Evolutionary conservation across 2,113 vertebrate genomes (phyloP).

Genomic region (Cochlearius cochlearius): DNA sequence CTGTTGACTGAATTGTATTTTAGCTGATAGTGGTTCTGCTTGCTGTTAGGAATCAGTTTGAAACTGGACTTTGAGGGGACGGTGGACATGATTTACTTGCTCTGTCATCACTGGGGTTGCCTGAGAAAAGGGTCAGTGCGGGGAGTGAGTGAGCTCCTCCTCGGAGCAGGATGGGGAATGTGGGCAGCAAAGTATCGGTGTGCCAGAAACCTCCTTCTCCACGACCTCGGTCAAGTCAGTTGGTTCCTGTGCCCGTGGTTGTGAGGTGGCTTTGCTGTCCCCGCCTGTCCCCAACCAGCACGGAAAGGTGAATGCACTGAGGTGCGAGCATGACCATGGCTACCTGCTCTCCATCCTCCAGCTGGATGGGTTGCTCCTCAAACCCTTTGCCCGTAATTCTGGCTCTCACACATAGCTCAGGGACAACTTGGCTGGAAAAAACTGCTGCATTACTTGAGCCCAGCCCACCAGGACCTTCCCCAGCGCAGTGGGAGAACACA

Average conservation of each 20-base stretch:
- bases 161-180: background rate
- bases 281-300: background rate
- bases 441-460: background rate
- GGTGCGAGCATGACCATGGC: fast-evolving
- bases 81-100: background rate
- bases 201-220: background rate
- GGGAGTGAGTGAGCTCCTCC: background rate
- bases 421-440: background rate
- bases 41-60: background rate
- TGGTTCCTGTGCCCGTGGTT: fast-evolving
- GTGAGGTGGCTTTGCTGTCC: background rate
- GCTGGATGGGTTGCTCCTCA: background rate
- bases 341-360: background rate
- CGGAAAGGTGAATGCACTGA: background rate
- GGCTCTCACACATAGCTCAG: background rate
- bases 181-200: background rate
- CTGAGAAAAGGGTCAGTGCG: background rate
- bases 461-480: background rate
- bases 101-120: background rate
- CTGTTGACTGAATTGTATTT: fast-evolving
- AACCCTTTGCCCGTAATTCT: background rate
- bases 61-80: background rate
- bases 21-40: background rate
- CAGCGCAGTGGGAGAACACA: fast-evolving
- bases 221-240: fast-evolving